These are phyloP conservation scores for Agrotis ipsilon DNA, from an alignment of 2,888 invertebrate genomes.

Conservation along the genomic window DNA sequence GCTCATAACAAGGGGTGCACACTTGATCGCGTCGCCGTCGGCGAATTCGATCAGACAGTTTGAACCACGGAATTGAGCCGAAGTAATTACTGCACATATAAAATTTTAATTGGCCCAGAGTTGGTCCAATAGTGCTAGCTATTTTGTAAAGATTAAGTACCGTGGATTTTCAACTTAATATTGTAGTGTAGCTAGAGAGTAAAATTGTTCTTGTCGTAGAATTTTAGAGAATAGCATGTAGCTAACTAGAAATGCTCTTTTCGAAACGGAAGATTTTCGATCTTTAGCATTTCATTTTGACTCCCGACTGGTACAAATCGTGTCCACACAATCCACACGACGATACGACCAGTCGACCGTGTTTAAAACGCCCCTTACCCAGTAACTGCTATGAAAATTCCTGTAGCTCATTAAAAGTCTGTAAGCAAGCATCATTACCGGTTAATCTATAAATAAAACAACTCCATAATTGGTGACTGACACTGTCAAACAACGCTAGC, in stretches of 20 bases:
- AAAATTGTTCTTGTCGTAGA: too few species aligned
- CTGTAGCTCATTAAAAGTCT: constrained; percentile 24
- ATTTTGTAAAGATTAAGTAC: too few species aligned
- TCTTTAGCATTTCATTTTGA: not conserved
- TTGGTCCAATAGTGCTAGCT: too few species aligned
- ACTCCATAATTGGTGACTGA: constrained; percentile 1
- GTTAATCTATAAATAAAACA: constrained; percentile 13
- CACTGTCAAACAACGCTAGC: not conserved
- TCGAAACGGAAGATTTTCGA: too few species aligned
- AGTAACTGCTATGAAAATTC: constrained; percentile 6
- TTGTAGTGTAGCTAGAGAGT: too few species aligned
- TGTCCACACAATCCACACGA: too few species aligned
- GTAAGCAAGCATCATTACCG: constrained; percentile 3
- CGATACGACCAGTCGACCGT: not conserved
- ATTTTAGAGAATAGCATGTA: too few species aligned
- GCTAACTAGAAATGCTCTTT: too few species aligned
- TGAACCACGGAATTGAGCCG: not conserved
- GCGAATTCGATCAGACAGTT: not conserved
- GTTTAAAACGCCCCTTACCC: not conserved
- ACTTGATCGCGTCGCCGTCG: not conserved
- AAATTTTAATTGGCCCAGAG: not conserved
- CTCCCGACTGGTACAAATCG: not conserved
- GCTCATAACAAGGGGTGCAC: not conserved
- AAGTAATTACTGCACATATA: not conserved
- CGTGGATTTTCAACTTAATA: too few species aligned